These are phyloP conservation scores for Uria aalge DNA, from an alignment of 2,113 vertebrate species.

Conservation along the genomic window DNA sequence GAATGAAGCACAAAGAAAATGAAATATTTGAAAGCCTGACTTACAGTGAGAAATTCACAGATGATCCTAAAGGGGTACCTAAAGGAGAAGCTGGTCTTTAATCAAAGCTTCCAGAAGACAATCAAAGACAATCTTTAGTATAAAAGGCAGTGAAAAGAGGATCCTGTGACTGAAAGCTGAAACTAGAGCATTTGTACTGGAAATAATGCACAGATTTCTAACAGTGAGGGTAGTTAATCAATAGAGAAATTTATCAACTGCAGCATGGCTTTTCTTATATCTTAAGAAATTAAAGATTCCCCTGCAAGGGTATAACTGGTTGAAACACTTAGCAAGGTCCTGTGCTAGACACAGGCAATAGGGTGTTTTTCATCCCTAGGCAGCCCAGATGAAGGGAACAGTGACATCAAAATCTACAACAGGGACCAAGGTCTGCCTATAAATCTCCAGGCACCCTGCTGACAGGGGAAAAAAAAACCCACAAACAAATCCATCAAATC, in stretches of 20 bases:
- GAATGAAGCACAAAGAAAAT: background rate
- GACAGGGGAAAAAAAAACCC: background rate
- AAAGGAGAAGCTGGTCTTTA: background rate
- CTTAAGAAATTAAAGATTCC: background rate
- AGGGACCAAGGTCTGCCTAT: background rate
- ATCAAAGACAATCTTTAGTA: background rate
- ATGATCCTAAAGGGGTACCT: background rate
- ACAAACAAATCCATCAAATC: background rate
- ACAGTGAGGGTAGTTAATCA: background rate
- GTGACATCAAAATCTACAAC: background rate
- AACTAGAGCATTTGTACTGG: background rate
- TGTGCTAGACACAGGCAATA: background rate
- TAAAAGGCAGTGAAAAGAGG: background rate
- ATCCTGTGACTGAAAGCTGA: background rate
- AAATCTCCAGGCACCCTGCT: background rate
- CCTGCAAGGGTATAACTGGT: background rate
- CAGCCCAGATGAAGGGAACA: background rate
- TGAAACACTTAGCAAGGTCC: background rate
- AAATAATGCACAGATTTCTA: background rate
- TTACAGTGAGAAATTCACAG: background rate
- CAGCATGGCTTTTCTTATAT: background rate
- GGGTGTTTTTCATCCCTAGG: background rate
- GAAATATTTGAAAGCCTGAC: background rate
- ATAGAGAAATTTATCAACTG: background rate
- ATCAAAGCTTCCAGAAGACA: background rate